Conservation (phyloP, 2,113 vertebrate species). For the Vulpes ferrilata region DNA sequence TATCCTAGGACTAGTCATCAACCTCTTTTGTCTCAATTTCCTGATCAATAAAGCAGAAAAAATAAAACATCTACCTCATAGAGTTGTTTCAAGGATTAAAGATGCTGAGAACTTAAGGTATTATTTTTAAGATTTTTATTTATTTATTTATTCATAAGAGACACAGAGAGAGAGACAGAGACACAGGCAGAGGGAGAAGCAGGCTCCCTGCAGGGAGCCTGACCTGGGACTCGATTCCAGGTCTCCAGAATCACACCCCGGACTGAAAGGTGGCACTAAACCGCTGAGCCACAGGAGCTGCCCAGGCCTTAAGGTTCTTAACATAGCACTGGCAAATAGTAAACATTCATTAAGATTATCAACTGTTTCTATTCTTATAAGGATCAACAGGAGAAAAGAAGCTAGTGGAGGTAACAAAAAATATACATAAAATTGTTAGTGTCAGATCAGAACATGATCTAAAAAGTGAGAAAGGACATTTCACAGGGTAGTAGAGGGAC, state of each 20-base stretch:
- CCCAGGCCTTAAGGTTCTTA: neutral
- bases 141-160: no score
- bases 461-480: neutral
- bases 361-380: neutral
- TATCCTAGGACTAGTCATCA: neutral
- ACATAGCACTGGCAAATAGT: neutral
- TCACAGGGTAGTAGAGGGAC: neutral
- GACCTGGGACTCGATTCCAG: no score
- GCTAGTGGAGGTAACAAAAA: neutral
- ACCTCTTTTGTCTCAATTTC: neutral
- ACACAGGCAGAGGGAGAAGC: no score
- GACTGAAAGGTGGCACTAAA: no score
- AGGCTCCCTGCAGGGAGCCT: no score
- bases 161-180: no score
- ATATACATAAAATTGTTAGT: neutral
- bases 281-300: no score
- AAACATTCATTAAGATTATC: neutral
- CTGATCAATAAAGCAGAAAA: slow-evolving; percentile 23
- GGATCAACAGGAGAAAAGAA: neutral
- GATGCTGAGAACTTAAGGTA: neutral
- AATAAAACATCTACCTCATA: neutral
- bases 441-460: neutral
- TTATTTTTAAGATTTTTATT: no score
- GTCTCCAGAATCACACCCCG: no score
- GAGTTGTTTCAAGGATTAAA: neutral